Conservation (phyloP, 2,113 vertebrate genomes). For the Galemys pyrenaicus region DNA sequence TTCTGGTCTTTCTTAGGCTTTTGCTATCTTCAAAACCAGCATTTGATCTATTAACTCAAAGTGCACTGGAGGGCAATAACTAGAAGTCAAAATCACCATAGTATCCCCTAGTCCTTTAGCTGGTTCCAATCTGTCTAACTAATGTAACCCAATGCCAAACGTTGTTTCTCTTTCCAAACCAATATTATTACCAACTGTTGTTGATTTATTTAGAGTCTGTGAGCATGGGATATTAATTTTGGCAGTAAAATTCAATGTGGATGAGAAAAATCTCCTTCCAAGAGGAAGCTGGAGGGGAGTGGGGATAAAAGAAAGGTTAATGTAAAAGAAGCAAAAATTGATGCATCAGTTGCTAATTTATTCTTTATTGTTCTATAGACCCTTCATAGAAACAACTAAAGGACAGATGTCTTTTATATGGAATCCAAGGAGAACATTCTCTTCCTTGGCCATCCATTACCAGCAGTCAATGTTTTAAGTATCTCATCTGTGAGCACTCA, state of each 20-base stretch:
- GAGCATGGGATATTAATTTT: conserved; percentile 50
- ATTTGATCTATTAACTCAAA: conserved; percentile 57
- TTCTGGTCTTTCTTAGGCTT: conserved; percentile 28
- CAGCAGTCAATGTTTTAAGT: background rate
- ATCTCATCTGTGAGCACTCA: background rate
- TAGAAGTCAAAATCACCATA: conserved; percentile 47
- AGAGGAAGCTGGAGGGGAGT: background rate
- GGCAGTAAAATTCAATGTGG: conserved; percentile 51
- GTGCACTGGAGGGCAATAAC: conserved; percentile 41
- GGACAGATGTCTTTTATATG: background rate
- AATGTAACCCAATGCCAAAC: conserved; percentile 37
- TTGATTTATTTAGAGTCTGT: conserved; percentile 49
- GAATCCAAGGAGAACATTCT: background rate
- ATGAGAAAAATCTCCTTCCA: conserved; percentile 15
- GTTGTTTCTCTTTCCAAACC: conserved; percentile 38
- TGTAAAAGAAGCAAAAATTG: background rate
- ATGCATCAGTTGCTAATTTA: background rate
- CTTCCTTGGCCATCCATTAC: background rate
- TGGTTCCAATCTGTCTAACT: conserved; percentile 39
- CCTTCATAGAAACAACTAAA: background rate
- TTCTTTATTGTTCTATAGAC: background rate
- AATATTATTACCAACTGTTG: conserved; percentile 56
- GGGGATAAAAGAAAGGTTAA: conserved; percentile 8
- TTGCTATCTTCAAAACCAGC: conserved; percentile 37
- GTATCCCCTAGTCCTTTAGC: background rate